Evolutionary conservation across 92 coral and sea anemone genomes (phyloP).

Genomic region (Metridium senile): DNA sequence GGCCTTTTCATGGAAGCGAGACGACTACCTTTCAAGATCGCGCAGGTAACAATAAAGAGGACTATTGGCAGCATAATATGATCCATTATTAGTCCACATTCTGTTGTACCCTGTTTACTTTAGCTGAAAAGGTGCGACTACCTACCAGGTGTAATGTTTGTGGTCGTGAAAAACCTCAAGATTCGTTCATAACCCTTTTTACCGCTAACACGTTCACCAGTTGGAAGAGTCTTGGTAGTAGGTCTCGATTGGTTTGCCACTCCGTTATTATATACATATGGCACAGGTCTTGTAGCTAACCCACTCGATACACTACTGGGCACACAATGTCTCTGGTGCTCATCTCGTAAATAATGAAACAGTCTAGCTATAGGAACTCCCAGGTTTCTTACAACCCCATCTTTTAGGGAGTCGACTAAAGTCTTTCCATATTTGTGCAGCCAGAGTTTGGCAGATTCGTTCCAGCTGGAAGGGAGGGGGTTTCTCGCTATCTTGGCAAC

Average conservation of each 20-base stretch:
- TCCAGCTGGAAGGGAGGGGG: not conserved
- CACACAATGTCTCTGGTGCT: constrained; percentile 79
- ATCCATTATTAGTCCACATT: no score
- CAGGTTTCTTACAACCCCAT: constrained; percentile 48
- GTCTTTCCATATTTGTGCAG: constrained; percentile 40
- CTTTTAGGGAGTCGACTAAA: constrained; percentile 32
- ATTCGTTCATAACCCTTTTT: constrained; percentile 73
- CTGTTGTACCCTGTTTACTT: no score
- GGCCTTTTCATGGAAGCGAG: no score
- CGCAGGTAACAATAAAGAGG: no score
- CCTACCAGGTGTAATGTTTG: constrained; percentile 69
- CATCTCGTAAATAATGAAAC: constrained; percentile 64
- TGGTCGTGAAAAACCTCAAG: constrained; percentile 77
- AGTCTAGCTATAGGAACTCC: constrained; percentile 65
- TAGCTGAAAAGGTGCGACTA: not conserved
- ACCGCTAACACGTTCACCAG: constrained; percentile 66
- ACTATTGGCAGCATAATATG: no score
- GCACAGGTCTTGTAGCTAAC: constrained; percentile 73
- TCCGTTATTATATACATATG: constrained; percentile 70
- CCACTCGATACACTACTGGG: constrained; percentile 93
- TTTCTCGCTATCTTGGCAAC: constrained; percentile 17
- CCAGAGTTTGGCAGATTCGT: constrained; percentile 49
- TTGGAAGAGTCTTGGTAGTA: constrained; percentile 72
- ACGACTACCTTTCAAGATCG: no score
- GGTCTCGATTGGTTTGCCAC: constrained; percentile 60